phyloP scores from a whole-genome alignment of 2,888 invertebrate genomes.

The Cheilosia vernalis region DNA sequence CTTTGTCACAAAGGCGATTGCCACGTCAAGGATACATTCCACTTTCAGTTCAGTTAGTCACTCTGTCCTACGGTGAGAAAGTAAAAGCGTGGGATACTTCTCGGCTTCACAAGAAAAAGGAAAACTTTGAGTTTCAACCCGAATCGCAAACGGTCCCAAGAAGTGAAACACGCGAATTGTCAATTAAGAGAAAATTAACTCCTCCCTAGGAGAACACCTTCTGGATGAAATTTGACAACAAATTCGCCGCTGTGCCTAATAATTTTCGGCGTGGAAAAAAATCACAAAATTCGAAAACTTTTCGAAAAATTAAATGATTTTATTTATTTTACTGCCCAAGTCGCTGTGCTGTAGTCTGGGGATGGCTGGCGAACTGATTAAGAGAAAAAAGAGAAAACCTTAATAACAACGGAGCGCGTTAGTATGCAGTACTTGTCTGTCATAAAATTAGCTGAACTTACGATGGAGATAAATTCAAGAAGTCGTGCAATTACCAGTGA shows the following conservation, averaged over 20 bases:
- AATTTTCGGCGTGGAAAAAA: constrained; percentile 36
- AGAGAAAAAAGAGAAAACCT: constrained; percentile 57
- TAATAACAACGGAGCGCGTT: constrained; percentile 58
- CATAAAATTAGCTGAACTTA: constrained; percentile 75
- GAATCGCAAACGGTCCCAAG: constrained; percentile 62
- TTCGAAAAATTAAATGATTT: constrained; percentile 67
- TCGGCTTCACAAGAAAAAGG: neutral
- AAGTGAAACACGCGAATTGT: constrained; percentile 70
- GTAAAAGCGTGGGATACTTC: constrained; percentile 66
- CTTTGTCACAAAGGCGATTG: constrained; percentile 72
- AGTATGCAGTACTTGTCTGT: constrained; percentile 74
- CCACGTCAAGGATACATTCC: constrained; percentile 66
- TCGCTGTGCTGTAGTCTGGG: neutral
- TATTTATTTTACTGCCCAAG: constrained; percentile 61
- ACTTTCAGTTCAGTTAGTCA: constrained; percentile 19
- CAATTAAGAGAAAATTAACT: constrained; percentile 73
- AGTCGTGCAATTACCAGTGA: constrained; percentile 72
- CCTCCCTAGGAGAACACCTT: constrained; percentile 58
- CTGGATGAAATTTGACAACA: constrained; percentile 52
- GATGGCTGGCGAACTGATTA: constrained; percentile 45
- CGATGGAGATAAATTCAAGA: constrained; percentile 72
- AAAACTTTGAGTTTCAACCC: constrained; percentile 22
- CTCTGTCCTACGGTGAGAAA: neutral
- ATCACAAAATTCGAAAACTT: constrained; percentile 61
- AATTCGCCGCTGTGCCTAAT: constrained; percentile 37